Evolutionary conservation across 2,888 invertebrate genomes (phyloP).

Genomic region (Spisula subtruncata): DNA sequence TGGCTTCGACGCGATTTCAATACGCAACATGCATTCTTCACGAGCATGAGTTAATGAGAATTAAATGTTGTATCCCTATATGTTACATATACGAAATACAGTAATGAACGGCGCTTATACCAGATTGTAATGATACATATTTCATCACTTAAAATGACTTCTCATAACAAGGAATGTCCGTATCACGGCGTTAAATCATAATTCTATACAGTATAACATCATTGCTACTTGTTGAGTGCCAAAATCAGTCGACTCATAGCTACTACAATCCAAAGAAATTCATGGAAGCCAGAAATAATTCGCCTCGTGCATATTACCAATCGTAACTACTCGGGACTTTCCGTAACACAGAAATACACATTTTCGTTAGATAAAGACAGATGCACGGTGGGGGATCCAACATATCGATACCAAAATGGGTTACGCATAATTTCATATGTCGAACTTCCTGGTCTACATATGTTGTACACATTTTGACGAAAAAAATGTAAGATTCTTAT

Average conservation of each 20-base stretch:
- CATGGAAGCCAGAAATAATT: neutral
- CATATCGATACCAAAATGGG: too few species aligned
- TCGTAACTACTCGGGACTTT: too few species aligned
- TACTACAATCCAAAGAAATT: neutral
- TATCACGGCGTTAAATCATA: conserved; percentile 12
- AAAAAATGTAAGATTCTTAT: too few species aligned
- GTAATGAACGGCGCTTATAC: neutral
- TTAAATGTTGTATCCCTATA: conserved; percentile 11
- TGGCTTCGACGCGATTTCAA: neutral
- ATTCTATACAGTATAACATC: neutral
- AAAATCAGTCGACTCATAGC: conserved; percentile 12
- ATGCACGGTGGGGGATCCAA: too few species aligned
- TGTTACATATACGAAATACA: neutral
- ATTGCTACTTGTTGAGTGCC: conserved; percentile 24
- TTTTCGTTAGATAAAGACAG: too few species aligned
- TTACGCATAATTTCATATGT: too few species aligned
- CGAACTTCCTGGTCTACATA: too few species aligned
- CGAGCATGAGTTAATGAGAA: conserved; percentile 12
- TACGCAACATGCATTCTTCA: conserved; percentile 27
- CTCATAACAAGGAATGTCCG: neutral
- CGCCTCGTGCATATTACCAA: too few species aligned
- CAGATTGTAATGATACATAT: neutral
- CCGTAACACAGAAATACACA: too few species aligned
- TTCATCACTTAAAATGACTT: conserved; percentile 16
- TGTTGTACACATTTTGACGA: too few species aligned